Evolutionary conservation across 2,797 vertebrate species (phyloP).

Genomic region (Tragelaphus eurycerus): DNA sequence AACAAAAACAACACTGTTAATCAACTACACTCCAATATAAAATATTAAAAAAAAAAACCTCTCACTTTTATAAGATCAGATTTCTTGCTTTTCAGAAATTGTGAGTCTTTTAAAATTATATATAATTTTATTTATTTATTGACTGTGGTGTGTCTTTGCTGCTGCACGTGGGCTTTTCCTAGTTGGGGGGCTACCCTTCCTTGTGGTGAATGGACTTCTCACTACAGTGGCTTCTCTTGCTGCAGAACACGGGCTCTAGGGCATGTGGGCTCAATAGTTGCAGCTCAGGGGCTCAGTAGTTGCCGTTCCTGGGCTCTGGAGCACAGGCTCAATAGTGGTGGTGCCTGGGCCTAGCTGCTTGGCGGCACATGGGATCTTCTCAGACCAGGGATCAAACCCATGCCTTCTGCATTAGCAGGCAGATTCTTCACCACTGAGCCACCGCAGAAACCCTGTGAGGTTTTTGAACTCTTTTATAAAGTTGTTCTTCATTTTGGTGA

Average conservation of each 20-base stretch:
- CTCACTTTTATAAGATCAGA: constrained; percentile 18
- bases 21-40: neutral
- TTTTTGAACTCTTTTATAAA: neutral
- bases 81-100: constrained; percentile 27
- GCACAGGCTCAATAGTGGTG: neutral
- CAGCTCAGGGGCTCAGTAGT: neutral
- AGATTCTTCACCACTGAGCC: neutral
- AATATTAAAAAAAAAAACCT: neutral
- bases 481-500: neutral
- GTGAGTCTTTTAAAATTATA: neutral
- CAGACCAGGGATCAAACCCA: neutral
- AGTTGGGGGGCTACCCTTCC: neutral
- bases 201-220: neutral
- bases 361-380: neutral
- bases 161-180: neutral
- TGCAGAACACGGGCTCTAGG: neutral
- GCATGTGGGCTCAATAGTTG: neutral
- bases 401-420: neutral
- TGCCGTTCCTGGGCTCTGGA: neutral
- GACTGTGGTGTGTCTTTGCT: neutral
- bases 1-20: neutral
- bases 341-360: neutral
- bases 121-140: neutral
- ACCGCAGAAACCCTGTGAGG: neutral
- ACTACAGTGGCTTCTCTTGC: neutral